Evolutionary conservation across 2,888 invertebrate genomes (phyloP).

Genomic region (Coremacera marginata): DNA sequence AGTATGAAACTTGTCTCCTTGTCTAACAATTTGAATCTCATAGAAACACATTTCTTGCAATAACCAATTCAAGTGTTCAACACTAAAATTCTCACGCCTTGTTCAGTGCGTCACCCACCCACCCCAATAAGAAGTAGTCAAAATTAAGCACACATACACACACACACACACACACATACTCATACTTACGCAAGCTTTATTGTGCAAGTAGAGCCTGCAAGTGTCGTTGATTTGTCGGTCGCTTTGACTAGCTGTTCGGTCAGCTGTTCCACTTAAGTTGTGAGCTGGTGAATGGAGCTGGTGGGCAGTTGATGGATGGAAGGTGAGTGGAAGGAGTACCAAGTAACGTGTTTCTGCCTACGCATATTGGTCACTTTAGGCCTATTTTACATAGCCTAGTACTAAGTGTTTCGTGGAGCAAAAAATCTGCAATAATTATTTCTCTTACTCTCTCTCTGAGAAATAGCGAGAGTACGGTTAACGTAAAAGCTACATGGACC

Average conservation of each 20-base stretch:
- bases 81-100: slow-evolving; percentile 2
- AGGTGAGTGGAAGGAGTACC: not conserved
- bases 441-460: not conserved
- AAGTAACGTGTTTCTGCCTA: not conserved
- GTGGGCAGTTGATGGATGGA: not conserved
- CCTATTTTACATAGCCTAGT: not conserved
- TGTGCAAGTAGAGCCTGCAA: slow-evolving; percentile 9
- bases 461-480: not conserved
- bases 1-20: too few species aligned
- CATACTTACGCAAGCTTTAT: slow-evolving; percentile 18
- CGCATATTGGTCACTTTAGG: slow-evolving; percentile 6
- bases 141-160: slow-evolving; percentile 1
- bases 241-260: not conserved
- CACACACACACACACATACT: slow-evolving; percentile 27
- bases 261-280: not conserved
- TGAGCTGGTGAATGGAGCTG: too few species aligned
- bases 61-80: not conserved
- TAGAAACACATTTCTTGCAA: too few species aligned
- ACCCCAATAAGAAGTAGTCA: not conserved
- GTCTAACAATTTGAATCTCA: too few species aligned
- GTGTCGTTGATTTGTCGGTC: slow-evolving; percentile 19
- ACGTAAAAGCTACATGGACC: not conserved
- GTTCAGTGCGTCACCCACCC: not conserved
- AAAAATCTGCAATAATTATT: too few species aligned
- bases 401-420: not conserved